A percentile compares a stretch with the other conserved stretches of the same genome.
These are phyloP conservation scores for Acanthurus lineatus DNA, from an alignment of 2,797 vertebrate genomes.

Conservation along the genomic window DNA sequence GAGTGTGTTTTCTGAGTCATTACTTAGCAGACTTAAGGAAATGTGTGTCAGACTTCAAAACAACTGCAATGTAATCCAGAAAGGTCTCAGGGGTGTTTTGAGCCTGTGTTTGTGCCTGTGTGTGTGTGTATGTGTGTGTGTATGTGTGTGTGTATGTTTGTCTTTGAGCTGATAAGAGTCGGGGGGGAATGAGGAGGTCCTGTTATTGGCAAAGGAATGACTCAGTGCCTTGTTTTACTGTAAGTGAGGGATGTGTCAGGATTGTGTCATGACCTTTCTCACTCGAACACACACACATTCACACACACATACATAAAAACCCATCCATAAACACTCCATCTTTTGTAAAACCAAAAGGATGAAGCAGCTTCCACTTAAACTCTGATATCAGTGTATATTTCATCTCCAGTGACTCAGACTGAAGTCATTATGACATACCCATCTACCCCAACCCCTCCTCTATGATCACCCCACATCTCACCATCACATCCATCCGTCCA, in stretches of 20 bases:
- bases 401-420: slow-evolving; percentile 14
- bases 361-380: background rate
- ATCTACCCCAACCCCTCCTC: background rate
- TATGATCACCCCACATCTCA: background rate
- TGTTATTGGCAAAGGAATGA: slow-evolving; percentile 47
- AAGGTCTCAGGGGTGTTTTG: slow-evolving; percentile 18
- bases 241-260: slow-evolving; percentile 63
- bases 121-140: slow-evolving; percentile 20
- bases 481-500: background rate
- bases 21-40: slow-evolving; percentile 30
- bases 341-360: too few species aligned
- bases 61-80: slow-evolving; percentile 46
- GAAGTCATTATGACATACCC: slow-evolving; percentile 21
- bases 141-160: slow-evolving; percentile 11
- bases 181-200: slow-evolving; percentile 24
- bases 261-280: slow-evolving; percentile 35
- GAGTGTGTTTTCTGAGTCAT: slow-evolving; percentile 57
- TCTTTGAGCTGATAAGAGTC: background rate
- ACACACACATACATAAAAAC: background rate
- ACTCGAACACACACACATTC: background rate
- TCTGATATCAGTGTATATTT: slow-evolving; percentile 30
- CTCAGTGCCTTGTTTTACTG: slow-evolving; percentile 57
- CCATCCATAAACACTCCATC: background rate
- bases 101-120: slow-evolving; percentile 1
- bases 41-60: slow-evolving; percentile 55